These are phyloP conservation scores for Glyptemys insculpta DNA, from an alignment of 2,797 vertebrate genomes.

Conservation along the genomic window DNA sequence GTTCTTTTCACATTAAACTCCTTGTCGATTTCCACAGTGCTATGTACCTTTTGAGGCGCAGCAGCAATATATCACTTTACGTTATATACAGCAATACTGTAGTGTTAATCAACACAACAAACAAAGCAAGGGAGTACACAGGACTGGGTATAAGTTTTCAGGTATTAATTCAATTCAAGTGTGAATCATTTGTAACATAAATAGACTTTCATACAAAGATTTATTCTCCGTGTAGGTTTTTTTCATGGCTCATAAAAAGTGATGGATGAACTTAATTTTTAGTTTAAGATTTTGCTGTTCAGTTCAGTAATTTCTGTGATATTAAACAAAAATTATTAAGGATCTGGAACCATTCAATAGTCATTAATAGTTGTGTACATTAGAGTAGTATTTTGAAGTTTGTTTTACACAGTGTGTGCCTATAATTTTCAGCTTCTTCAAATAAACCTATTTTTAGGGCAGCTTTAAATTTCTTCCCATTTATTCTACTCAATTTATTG, in stretches of 20 bases:
- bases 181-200: slow-evolving; percentile 68
- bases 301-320: slow-evolving; percentile 81
- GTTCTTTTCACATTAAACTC: slow-evolving; percentile 15
- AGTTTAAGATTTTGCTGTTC: slow-evolving; percentile 84
- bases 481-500: neutral
- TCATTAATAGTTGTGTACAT: slow-evolving; percentile 40
- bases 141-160: slow-evolving; percentile 69
- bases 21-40: neutral
- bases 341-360: slow-evolving; percentile 65
- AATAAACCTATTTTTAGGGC: neutral
- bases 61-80: neutral
- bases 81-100: slow-evolving; percentile 16
- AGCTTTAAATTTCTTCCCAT: neutral
- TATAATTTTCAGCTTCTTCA: neutral
- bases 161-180: slow-evolving; percentile 71
- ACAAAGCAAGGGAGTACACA: slow-evolving; percentile 67
- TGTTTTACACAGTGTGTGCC: neutral
- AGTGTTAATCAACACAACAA: slow-evolving; percentile 65
- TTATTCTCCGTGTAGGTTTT: slow-evolving; percentile 78
- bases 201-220: slow-evolving; percentile 75
- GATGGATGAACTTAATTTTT: slow-evolving; percentile 87
- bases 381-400: slow-evolving; percentile 8
- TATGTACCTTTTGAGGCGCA: slow-evolving; percentile 21
- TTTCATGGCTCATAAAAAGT: slow-evolving; percentile 86
- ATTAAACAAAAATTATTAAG: slow-evolving; percentile 79